These are phyloP conservation scores for Drosophila acutilabella DNA, from an alignment of 2,888 invertebrate genomes.

Conservation along the genomic window DNA sequence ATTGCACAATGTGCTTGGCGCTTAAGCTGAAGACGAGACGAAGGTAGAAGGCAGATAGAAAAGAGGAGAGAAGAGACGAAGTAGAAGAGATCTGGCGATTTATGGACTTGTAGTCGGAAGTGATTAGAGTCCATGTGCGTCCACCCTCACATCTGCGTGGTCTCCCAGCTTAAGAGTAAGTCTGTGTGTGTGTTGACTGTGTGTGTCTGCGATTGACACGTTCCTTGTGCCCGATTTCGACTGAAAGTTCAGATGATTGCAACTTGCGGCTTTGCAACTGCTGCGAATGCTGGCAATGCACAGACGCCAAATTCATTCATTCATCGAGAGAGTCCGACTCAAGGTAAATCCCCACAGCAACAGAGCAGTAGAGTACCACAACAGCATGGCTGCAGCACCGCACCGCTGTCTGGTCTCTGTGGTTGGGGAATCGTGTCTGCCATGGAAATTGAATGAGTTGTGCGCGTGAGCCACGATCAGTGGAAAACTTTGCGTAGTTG, in stretches of 20 bases:
- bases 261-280: constrained; percentile 29
- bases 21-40: neutral
- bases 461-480: constrained; percentile 79
- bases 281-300: constrained; percentile 61
- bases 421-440: constrained; percentile 70
- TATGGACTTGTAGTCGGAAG: constrained; percentile 75
- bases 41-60: neutral
- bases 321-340: constrained; percentile 35
- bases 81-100: constrained; percentile 48
- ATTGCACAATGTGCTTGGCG: constrained; percentile 30
- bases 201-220: constrained; percentile 72
- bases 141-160: constrained; percentile 35
- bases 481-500: constrained; percentile 42
- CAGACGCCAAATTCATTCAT: constrained; percentile 75
- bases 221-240: constrained; percentile 66
- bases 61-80: neutral
- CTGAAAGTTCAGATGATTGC: constrained; percentile 54
- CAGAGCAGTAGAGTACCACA: neutral
- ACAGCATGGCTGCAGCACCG: neutral
- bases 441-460: constrained; percentile 79
- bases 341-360: constrained; percentile 34
- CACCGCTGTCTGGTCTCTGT: constrained; percentile 10
- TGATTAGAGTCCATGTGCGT: constrained; percentile 67
- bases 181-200: constrained; percentile 28
- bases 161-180: constrained; percentile 11